phyloP scores from a whole-genome alignment of 2,888 invertebrate species.

The Lingula anatina region DNA sequence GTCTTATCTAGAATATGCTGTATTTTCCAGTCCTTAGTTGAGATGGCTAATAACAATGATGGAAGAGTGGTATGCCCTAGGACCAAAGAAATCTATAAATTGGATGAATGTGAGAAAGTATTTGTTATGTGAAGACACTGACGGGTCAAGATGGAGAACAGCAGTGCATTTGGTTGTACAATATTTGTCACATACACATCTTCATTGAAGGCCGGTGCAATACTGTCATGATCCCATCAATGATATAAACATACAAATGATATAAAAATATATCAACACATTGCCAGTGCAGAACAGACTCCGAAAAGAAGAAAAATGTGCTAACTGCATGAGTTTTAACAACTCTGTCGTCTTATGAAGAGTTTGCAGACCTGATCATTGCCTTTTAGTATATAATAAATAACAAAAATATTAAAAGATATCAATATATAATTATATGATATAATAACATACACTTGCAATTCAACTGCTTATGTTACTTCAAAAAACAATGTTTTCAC shows the following conservation, averaged over 20 bases:
- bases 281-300: neutral
- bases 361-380: no score
- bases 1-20: slow-evolving; percentile 1
- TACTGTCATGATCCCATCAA: neutral
- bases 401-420: no score
- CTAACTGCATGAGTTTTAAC: neutral
- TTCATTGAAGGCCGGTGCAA: no score
- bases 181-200: no score
- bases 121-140: slow-evolving; percentile 77
- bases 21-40: slow-evolving; percentile 68
- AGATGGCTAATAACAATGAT: slow-evolving; percentile 85
- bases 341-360: neutral
- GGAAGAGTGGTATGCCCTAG: slow-evolving; percentile 90
- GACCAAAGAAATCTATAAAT: slow-evolving; percentile 84
- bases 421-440: no score
- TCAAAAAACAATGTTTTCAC: neutral
- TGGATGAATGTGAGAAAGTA: slow-evolving; percentile 91
- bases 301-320: neutral
- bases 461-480: no score
- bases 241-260: neutral
- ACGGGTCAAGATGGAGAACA: no score
- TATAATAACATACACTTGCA: no score
- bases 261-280: neutral
- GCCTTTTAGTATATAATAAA: no score
- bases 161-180: no score